phyloP scores from a whole-genome alignment of 2,797 vertebrate genomes.

The Artibeus jamaicensis region DNA sequence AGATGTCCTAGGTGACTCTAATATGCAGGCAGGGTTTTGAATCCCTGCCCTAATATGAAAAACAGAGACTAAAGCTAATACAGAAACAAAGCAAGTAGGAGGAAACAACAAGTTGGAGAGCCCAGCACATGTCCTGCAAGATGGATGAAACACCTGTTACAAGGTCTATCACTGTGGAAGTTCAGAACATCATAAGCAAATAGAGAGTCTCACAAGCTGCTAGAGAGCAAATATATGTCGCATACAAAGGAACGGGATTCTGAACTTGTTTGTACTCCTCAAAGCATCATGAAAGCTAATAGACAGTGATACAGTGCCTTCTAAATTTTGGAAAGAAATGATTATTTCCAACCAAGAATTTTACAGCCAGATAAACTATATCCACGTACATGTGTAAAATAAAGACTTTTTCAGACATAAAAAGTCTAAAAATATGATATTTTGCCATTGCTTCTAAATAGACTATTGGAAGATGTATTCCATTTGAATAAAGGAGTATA shows the following conservation, averaged over 20 bases:
- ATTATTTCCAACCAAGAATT: neutral
- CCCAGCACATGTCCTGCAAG: neutral
- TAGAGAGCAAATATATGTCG: neutral
- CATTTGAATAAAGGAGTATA: neutral
- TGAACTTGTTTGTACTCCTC: neutral
- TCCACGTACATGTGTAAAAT: neutral
- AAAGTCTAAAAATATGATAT: neutral
- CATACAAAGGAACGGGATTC: neutral
- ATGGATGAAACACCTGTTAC: neutral
- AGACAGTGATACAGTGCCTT: neutral
- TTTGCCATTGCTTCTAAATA: neutral
- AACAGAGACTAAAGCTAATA: neutral
- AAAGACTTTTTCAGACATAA: neutral
- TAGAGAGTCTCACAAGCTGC: neutral
- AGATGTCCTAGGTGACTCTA: neutral
- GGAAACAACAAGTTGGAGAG: neutral
- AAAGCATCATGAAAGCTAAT: neutral
- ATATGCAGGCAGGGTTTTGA: neutral
- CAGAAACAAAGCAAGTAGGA: neutral
- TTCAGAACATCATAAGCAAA: neutral
- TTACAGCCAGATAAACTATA: neutral
- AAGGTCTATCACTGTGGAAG: neutral
- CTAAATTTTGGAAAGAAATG: neutral
- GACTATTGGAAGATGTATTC: neutral
- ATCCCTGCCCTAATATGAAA: neutral